Percentiles rank a stretch among this genome's conserved stretches.
Conservation (phyloP, 2,888 invertebrate genomes). For the Callinectes sapidus region DNA sequence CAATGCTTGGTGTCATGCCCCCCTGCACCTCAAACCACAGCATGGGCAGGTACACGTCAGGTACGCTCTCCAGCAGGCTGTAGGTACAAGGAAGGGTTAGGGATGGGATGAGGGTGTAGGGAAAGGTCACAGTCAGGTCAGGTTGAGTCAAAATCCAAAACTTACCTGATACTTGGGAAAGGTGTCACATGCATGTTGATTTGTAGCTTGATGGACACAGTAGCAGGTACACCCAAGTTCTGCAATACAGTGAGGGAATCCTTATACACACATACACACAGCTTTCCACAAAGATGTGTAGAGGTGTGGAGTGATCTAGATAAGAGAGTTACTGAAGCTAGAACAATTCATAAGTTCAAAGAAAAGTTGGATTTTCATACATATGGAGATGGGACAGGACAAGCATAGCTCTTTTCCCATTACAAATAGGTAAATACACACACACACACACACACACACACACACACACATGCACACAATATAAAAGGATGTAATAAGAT, state of each 20-base stretch:
- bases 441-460: no score
- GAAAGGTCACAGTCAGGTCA: neutral
- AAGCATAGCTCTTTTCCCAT: no score
- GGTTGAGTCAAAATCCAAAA: neutral
- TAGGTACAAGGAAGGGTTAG: neutral
- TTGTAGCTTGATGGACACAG: conserved; percentile 54
- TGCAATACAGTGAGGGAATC: neutral
- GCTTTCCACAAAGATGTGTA: no score
- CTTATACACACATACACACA: neutral
- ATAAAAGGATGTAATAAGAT: neutral
- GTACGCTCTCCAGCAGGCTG: conserved; percentile 62
- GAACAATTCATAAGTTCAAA: no score
- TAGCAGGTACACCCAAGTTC: conserved; percentile 52
- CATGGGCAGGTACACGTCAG: conserved; percentile 69
- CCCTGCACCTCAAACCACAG: conserved; percentile 72
- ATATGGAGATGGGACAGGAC: no score
- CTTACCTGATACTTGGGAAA: conserved; percentile 26
- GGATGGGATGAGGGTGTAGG: neutral
- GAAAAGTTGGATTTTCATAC: no score
- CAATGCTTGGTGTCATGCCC: conserved; percentile 48
- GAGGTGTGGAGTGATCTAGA: no score
- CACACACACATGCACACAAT: neutral
- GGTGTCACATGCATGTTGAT: conserved; percentile 57
- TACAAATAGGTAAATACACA: neutral
- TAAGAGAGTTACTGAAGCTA: no score